Conservation (phyloP, 1,140 invertebrate genomes). For the Callitettix versicolor region DNA sequence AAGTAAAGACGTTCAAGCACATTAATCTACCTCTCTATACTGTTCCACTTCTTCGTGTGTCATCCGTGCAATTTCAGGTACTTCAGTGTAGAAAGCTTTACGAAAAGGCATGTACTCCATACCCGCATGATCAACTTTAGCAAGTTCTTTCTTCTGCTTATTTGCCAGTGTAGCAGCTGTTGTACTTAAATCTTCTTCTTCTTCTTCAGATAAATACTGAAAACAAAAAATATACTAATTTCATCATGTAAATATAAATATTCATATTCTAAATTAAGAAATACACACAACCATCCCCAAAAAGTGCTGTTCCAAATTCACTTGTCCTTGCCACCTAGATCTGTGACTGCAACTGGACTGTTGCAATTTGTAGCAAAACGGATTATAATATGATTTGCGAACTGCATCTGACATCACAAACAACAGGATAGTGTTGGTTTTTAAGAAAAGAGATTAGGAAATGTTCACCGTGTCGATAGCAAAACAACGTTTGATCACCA, state of each 20-base stretch:
- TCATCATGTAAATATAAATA: background rate
- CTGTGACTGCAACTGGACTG: too few species aligned
- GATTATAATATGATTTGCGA: too few species aligned
- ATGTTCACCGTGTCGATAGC: too few species aligned
- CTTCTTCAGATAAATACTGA: constrained; percentile 91
- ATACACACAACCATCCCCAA: too few species aligned
- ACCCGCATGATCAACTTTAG: constrained; percentile 76
- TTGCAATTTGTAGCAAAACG: too few species aligned
- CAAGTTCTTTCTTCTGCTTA: constrained; percentile 80
- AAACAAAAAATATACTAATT: constrained; percentile 23
- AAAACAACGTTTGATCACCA: too few species aligned
- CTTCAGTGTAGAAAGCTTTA: constrained; percentile 96
- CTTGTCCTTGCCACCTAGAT: too few species aligned
- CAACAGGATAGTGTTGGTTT: too few species aligned
- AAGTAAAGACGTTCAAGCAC: background rate
- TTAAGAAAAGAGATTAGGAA: too few species aligned
- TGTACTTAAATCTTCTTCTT: constrained; percentile 86
- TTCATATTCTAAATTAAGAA: too few species aligned
- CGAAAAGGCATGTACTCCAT: constrained; percentile 81
- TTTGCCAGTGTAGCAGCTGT: constrained; percentile 79
- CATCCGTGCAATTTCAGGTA: constrained; percentile 83
- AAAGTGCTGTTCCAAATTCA: too few species aligned
- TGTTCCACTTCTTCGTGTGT: constrained; percentile 76
- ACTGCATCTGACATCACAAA: too few species aligned
- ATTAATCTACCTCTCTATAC: constrained; percentile 49